Evolutionary conservation across 2,797 vertebrate species (phyloP).

Genomic region (Oreochromis grahami): DNA sequence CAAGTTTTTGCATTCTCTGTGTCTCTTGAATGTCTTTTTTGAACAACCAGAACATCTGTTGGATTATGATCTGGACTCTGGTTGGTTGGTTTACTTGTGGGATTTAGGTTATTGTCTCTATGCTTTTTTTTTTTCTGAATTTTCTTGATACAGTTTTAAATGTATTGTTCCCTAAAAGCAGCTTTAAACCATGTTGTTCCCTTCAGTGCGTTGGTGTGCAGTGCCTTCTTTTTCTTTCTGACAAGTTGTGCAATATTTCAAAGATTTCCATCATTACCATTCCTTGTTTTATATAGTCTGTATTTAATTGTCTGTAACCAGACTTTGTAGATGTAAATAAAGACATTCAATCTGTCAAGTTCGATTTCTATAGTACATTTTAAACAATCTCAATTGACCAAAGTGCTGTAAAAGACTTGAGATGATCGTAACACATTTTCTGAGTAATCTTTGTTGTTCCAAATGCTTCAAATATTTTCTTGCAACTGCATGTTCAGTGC

Average conservation of each 20-base stretch:
- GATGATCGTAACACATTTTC: neutral
- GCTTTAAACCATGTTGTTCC: neutral
- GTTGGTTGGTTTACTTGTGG: fast-evolving
- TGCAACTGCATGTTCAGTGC: neutral
- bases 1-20: neutral
- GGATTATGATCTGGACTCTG: fast-evolving
- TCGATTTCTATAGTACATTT: fast-evolving
- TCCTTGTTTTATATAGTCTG: fast-evolving
- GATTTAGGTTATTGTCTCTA: neutral
- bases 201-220: fast-evolving
- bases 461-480: neutral
- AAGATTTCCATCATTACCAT: neutral
- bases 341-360: neutral
- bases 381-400: fast-evolving
- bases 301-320: neutral
- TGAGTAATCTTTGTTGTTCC: neutral
- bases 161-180: neutral
- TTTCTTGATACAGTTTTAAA: neutral
- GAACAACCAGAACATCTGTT: neutral
- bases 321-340: neutral
- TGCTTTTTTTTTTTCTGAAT: neutral
- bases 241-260: neutral
- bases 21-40: neutral
- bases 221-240: neutral
- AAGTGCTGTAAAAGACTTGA: neutral